Base-by-base conservation (phyloP, 2,888 invertebrate species). In the Phania funesta region DNA sequence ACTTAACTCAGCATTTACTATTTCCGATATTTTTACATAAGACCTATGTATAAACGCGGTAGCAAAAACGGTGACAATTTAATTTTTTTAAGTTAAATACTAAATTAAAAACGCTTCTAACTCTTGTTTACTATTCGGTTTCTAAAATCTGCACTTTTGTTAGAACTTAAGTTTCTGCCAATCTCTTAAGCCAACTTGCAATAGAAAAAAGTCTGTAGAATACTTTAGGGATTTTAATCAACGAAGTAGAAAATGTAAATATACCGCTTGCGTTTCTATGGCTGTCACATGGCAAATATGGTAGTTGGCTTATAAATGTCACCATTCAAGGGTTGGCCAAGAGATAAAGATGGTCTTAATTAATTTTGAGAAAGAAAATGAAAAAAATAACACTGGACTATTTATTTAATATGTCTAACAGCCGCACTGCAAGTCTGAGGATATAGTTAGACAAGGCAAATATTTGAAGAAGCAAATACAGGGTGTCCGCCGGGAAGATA, bases 341-440 rank as follows among this genome's bases (percentile, higher is more conserved):
- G 44, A 35, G 9, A 20, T 35, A 77, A 46, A 77, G 60, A 62
- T 77, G 52, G 62, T 46, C 46, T 54, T 70, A 77, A 77, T 77
- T 62, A 77, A 44, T n/a, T 62, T 56, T 54, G 35, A n/a, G 13
- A 38, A 65, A 26, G 35, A 44, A 70, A 70, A 64, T 13, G 44
- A 22, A 22, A 26, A 41, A 58, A 52, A 62, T 18, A 38, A 68
- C n/a, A 44, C 32, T 68, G 11, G 32, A 32, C 24, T 38, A 29
- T 62, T 46, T 50, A 22, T 3, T 38, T n/a, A 46, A 62, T 16
- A 18, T 44, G 13, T 16, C 8, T 11, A 7, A 44, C 8, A 46
- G 11, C 11, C 11, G 4, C 35, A 38, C 13, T n/a, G 35, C 1
- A 38, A 38, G 4, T 38, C 4, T 38, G 35, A 5, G n/a, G n/a